Evolutionary conservation across 2,797 vertebrate species (phyloP).

Genomic region (Vultur gryphus): DNA sequence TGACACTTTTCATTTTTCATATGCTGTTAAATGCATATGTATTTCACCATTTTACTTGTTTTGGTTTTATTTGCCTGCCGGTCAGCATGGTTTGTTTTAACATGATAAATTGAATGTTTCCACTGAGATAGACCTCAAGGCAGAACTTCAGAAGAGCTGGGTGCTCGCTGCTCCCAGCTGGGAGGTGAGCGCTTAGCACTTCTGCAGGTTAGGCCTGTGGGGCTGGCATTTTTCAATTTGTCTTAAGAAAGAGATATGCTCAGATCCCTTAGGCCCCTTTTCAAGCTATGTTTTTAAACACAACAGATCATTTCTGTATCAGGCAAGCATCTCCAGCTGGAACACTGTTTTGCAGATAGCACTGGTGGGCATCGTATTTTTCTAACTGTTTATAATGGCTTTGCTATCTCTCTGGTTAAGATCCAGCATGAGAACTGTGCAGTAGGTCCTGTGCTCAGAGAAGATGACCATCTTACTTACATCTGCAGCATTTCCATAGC

Average conservation of each 20-base stretch:
- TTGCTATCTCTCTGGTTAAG: neutral
- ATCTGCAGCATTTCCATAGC: constrained; percentile 82
- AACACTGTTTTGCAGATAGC: neutral
- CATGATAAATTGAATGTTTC: neutral
- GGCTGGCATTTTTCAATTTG: neutral
- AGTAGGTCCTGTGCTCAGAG: neutral
- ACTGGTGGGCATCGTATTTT: neutral
- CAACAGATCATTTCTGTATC: neutral
- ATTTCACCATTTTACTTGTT: neutral
- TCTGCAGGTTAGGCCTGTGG: neutral
- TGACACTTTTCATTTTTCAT: neutral
- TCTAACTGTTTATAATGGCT: neutral
- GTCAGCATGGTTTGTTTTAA: neutral
- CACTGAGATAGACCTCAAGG: neutral
- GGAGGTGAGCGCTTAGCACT: neutral
- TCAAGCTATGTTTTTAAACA: neutral
- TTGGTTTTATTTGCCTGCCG: neutral
- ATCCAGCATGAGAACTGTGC: neutral
- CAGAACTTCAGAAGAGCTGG: neutral
- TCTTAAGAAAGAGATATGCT: neutral
- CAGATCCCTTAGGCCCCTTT: neutral
- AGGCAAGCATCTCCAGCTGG: neutral
- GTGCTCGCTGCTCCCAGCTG: neutral
- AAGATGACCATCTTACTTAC: constrained; percentile 68
- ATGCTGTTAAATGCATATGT: neutral